Percentiles rank a stretch among this genome's conserved stretches.
These are phyloP conservation scores for Psix sp. DNA, from an alignment of 1,140 invertebrate genomes.

Conservation along the genomic window DNA sequence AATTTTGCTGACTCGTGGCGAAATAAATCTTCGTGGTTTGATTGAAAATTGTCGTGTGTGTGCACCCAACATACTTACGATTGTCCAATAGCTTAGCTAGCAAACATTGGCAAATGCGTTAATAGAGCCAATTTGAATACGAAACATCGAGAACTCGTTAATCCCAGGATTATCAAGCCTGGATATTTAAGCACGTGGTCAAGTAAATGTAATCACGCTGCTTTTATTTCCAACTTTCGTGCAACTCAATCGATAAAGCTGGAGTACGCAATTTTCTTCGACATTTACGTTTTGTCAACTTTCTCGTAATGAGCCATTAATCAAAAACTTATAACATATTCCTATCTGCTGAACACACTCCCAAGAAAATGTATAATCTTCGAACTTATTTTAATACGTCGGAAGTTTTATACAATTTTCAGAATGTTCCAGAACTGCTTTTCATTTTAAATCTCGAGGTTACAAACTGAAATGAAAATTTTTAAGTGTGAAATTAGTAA, in stretches of 20 bases:
- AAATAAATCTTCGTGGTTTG: slow-evolving; percentile 19
- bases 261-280: slow-evolving; percentile 19
- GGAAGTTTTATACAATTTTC: too few species aligned
- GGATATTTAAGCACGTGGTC: slow-evolving; percentile 54
- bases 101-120: slow-evolving; percentile 44
- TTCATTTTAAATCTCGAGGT: too few species aligned
- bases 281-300: slow-evolving; percentile 36
- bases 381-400: too few species aligned
- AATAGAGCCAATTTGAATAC: slow-evolving; percentile 57
- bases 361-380: too few species aligned
- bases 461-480: too few species aligned
- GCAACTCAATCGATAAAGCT: slow-evolving; percentile 40
- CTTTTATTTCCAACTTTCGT: slow-evolving; percentile 53
- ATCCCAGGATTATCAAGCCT: slow-evolving; percentile 57
- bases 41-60: slow-evolving; percentile 1
- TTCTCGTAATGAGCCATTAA: slow-evolving; percentile 25
- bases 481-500: too few species aligned
- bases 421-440: too few species aligned
- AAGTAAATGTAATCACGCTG: slow-evolving; percentile 62
- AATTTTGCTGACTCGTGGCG: neutral
- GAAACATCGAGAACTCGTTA: slow-evolving; percentile 52
- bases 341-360: too few species aligned
- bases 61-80: neutral
- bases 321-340: slow-evolving; percentile 47
- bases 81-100: slow-evolving; percentile 19